A percentile compares a stretch with the other conserved stretches of the same genome.
phyloP scores from a whole-genome alignment of 2,797 vertebrate genomes.

The Okamejei kenojei region DNA sequence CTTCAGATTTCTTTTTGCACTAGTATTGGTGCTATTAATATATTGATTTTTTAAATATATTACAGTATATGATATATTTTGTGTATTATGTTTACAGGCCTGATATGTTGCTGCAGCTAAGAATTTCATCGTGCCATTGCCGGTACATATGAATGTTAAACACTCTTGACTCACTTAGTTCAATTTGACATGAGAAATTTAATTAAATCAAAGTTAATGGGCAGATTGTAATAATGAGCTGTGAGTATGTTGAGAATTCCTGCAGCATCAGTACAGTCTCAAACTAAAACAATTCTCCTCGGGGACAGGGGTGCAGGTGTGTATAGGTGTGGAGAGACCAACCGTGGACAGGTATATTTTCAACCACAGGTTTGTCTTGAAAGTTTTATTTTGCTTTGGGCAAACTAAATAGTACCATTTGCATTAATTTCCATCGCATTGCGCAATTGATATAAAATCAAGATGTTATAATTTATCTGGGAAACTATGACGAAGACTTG shows the following conservation, averaged over 20 bases:
- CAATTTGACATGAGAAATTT: not conserved
- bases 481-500: not conserved
- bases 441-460: not conserved
- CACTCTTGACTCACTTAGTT: too few relatives aligned
- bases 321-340: too few relatives aligned
- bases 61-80: too few relatives aligned
- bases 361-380: not conserved
- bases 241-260: not conserved
- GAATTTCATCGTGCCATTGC: too few relatives aligned
- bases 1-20: too few relatives aligned
- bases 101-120: too few relatives aligned
- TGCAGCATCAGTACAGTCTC: not conserved
- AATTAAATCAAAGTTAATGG: not conserved
- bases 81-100: too few relatives aligned
- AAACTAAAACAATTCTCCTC: not conserved
- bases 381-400: not conserved
- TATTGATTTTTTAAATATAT: too few relatives aligned
- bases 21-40: too few relatives aligned
- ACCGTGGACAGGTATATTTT: not conserved
- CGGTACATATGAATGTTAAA: too few relatives aligned
- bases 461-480: not conserved
- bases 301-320: not conserved
- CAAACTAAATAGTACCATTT: not conserved
- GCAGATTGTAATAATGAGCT: not conserved
- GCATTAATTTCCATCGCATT: not conserved